Evolutionary conservation across 2,888 invertebrate genomes (phyloP).

Genomic region (Chymomyza fuscimana): DNA sequence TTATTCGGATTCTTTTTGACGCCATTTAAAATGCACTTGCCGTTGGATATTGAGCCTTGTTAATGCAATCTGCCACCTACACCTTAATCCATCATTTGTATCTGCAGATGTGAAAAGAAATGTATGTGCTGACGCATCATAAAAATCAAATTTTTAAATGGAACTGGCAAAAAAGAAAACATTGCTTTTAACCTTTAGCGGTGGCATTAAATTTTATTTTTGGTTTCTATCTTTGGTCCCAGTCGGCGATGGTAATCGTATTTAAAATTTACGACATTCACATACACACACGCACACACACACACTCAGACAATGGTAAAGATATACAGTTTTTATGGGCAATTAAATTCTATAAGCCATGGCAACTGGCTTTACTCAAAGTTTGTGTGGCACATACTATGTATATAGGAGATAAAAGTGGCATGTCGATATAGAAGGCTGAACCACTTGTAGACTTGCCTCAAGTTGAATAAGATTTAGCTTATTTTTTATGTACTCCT

Average conservation of each 20-base stretch:
- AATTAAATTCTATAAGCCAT: constrained; percentile 77
- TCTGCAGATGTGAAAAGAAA: constrained; percentile 32
- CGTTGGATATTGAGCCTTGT: constrained; percentile 1
- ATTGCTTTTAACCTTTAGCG: constrained; percentile 55
- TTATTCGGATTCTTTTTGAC: no score
- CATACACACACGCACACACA: constrained; percentile 8
- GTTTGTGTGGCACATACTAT: not conserved
- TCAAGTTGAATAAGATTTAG: not conserved
- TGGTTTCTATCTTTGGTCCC: constrained; percentile 37
- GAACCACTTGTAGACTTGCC: not conserved
- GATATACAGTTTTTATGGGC: constrained; percentile 68
- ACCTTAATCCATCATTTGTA: constrained; percentile 29
- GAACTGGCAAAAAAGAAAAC: constrained; percentile 26
- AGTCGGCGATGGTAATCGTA: constrained; percentile 42
- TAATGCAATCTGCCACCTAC: constrained; percentile 28
- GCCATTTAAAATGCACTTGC: no score
- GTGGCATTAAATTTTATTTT: constrained; percentile 51
- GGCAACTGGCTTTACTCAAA: constrained; percentile 33
- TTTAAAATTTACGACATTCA: constrained; percentile 48
- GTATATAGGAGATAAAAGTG: not conserved
- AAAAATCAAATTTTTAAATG: constrained; percentile 57
- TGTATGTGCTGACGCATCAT: constrained; percentile 65
- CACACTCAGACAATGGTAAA: constrained; percentile 39
- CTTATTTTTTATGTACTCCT: not conserved
- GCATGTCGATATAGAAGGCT: constrained; percentile 1